Evolutionary conservation across 1,140 invertebrate genomes (phyloP).

Genomic region (Drosophila lowei): DNA sequence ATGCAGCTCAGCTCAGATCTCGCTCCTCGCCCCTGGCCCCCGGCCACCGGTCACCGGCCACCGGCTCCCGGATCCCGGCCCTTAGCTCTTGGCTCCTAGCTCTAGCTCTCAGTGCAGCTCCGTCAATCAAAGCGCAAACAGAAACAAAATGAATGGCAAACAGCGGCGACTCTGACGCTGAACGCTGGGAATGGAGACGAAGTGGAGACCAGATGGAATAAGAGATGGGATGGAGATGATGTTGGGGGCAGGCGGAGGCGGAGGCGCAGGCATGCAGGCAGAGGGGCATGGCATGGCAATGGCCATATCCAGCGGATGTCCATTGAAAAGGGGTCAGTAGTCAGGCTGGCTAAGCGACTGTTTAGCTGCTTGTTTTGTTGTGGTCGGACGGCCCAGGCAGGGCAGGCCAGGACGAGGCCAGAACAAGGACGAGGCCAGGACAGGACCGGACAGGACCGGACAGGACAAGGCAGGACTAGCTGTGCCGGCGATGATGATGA

Average conservation of each 20-base stretch:
- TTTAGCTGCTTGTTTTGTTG: constrained; percentile 79
- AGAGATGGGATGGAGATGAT: too few relatives aligned
- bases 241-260: not conserved
- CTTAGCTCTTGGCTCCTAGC: constrained; percentile 6
- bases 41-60: not conserved
- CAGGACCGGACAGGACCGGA: constrained; percentile 30
- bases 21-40: not conserved
- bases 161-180: constrained; percentile 56
- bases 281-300: constrained; percentile 5
- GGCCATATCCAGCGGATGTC: constrained; percentile 62
- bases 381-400: constrained; percentile 43
- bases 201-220: not conserved
- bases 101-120: constrained; percentile 60
- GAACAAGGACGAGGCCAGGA: constrained; percentile 3
- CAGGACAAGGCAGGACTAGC: constrained; percentile 1
- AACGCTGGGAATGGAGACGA: constrained; percentile 43
- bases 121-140: constrained; percentile 81
- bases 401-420: constrained; percentile 13
- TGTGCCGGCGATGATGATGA: constrained; percentile 19
- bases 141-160: constrained; percentile 82
- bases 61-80: not conserved
- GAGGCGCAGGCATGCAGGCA: not conserved
- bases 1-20: constrained; percentile 49
- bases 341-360: constrained; percentile 71
- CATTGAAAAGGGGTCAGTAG: constrained; percentile 79